Percentiles rank a stretch among this genome's conserved stretches.
phyloP scores from a whole-genome alignment of 2,113 vertebrate genomes.

The Ammodytes marinus region DNA sequence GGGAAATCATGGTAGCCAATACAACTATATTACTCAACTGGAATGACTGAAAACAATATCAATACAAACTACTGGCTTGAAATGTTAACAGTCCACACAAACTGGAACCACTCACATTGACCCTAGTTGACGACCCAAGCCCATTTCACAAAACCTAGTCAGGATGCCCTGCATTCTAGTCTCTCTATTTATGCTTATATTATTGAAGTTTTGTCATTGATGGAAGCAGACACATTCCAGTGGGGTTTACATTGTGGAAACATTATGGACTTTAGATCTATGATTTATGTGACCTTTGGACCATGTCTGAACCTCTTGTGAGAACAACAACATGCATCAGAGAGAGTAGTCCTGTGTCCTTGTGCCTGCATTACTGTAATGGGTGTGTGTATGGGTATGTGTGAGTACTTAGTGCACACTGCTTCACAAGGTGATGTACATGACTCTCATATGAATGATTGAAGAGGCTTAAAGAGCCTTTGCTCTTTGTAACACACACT shows the following conservation, averaged over 20 bases:
- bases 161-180: no score
- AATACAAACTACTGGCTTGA: no score
- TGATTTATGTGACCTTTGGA: background rate
- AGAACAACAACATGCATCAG: background rate
- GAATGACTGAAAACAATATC: no score
- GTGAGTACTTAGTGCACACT: constrained; percentile 20
- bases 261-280: background rate
- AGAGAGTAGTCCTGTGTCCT: background rate
- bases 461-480: constrained; percentile 20
- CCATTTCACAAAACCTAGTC: no score
- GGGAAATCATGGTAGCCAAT: no score
- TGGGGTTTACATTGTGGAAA: background rate
- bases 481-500: constrained; percentile 29
- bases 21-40: no score
- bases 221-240: no score
- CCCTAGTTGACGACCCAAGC: no score
- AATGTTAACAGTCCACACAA: no score
- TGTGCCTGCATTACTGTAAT: background rate
- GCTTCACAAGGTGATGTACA: constrained; percentile 40
- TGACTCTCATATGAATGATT: constrained; percentile 35
- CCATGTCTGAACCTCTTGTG: background rate
- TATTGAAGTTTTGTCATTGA: no score
- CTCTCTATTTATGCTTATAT: no score
- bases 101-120: no score
- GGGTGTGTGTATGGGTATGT: background rate